These are phyloP conservation scores for Hycleus phaleratus DNA, from an alignment of 1,140 invertebrate species.

Conservation along the genomic window DNA sequence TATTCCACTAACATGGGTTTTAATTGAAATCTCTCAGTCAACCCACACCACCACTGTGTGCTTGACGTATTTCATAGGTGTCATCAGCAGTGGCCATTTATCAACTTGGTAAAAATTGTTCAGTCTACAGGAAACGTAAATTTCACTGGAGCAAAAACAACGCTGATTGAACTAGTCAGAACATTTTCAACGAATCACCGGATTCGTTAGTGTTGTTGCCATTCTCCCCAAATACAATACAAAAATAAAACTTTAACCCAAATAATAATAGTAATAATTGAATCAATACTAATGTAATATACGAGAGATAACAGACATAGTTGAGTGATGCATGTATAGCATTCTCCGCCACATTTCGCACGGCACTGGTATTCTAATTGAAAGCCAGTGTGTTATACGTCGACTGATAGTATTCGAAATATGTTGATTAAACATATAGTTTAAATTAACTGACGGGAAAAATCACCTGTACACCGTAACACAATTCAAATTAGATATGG, in stretches of 20 bases:
- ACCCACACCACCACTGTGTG: constrained; percentile 7
- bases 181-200: neutral
- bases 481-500: no score
- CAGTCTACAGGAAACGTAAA: constrained; percentile 36
- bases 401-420: constrained; percentile 15
- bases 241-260: no score
- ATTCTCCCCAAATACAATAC: no score
- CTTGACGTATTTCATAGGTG: constrained; percentile 40
- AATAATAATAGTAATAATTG: no score
- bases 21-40: constrained; percentile 41
- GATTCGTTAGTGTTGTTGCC: neutral
- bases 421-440: constrained; percentile 11
- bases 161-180: constrained; percentile 20
- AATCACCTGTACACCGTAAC: no score
- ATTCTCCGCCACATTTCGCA: constrained; percentile 10
- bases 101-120: constrained; percentile 37
- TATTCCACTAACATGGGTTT: constrained; percentile 41
- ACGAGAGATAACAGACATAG: constrained; percentile 6
- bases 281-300: neutral
- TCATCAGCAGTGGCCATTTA: constrained; percentile 41
- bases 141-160: constrained; percentile 34
- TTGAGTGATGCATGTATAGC: constrained; percentile 18
- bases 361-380: constrained; percentile 23
- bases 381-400: constrained; percentile 4
- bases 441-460: neutral